Base-by-base conservation (phyloP, 2,113 vertebrate genomes). In the Hippocampus comes region DNA sequence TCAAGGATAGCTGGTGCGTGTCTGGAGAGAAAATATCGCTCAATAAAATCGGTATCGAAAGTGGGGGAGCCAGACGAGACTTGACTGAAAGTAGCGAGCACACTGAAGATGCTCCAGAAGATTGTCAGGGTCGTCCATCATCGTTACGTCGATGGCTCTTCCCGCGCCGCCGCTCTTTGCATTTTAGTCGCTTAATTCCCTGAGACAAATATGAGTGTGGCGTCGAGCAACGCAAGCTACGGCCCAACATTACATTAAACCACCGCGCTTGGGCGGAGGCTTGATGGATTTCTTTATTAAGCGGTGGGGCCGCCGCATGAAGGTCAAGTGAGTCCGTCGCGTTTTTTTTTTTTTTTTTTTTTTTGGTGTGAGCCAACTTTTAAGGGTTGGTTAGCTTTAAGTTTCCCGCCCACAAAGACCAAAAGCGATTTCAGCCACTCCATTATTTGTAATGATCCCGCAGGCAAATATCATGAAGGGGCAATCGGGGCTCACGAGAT, bases 241-340 rank as follows among this genome's bases (percentile, higher is more conserved):
- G 20, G 38, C 14, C 1, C 57, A 48, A 21, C 42, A 23, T 57
- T 42, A 51, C 2, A 59, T 70, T 48, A 57, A 70, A 5, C 27
- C 66, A 27, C 43, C 8, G n/a, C 1, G 1, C n/a, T 38, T 59
- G 59, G 59, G 59, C 59, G 59, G 43, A 53, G 34, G 43, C 38
- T 30, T 69, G 68, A 74, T n/a, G 66, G 63, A 71, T 68, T 51
- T 49, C 69, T 57, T 68, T 27, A 74, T 75, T 63, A 63, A 63
- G 51, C 70, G 15, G 17, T n/a, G 6, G 64, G 49, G 46, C 63
- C 27, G 20, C 18, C n/a, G 10, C 3, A 9, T 15, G 20, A 23
- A 68, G 38, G 48, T 71, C 30, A 34, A 38, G 68, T 17, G 27
- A 34, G 43, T 27, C 23, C 12, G 43, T 9, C 3, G 6, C 14